Conservation (phyloP, 2,888 invertebrate species). For the Polylopha cassiicola region DNA sequence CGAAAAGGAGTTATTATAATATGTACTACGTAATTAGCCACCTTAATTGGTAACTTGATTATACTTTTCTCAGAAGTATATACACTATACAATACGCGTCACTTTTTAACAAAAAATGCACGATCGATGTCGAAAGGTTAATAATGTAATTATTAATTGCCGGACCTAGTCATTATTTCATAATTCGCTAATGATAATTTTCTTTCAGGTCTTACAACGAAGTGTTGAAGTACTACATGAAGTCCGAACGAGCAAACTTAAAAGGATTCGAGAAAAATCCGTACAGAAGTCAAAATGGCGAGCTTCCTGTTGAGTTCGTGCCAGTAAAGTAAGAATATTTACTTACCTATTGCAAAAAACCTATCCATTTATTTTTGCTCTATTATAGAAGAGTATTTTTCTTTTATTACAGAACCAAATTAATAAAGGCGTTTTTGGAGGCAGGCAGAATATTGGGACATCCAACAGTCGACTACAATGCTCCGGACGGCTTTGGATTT, state of each 20-base stretch:
- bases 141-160: no score
- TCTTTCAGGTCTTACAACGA: constrained; percentile 76
- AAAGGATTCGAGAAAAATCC: constrained; percentile 63
- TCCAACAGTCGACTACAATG: constrained; percentile 82
- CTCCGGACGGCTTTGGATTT: constrained; percentile 79
- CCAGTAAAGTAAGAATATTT: constrained; percentile 55
- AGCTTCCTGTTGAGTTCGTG: constrained; percentile 78
- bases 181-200: background rate
- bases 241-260: constrained; percentile 76
- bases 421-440: constrained; percentile 72
- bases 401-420: constrained; percentile 51
- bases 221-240: constrained; percentile 77
- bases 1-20: no score
- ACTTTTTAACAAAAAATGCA: no score
- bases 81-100: no score
- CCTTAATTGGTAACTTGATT: background rate
- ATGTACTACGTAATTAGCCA: no score
- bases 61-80: background rate
- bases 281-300: constrained; percentile 79
- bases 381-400: background rate
- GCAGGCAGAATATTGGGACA: constrained; percentile 82
- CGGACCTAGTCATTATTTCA: no score
- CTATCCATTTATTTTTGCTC: no score
- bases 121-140: no score
- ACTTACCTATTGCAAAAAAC: no score